Conservation (phyloP, 2,888 invertebrate species). For the Diarsia brunnea region DNA sequence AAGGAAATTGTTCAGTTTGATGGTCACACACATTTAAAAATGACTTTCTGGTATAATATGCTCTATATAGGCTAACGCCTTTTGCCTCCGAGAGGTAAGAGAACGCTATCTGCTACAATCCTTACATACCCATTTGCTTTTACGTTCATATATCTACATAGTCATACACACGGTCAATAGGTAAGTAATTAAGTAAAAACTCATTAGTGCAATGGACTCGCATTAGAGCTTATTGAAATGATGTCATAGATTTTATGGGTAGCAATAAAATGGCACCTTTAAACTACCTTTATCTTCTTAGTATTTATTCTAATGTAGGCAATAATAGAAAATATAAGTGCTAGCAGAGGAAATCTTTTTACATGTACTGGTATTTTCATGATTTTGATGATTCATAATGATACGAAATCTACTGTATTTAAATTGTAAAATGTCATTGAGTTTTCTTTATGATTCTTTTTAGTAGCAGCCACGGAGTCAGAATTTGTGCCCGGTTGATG, state of each 20-base stretch:
- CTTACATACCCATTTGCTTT: neutral
- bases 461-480: too few relatives aligned
- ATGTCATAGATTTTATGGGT: conserved; percentile 24
- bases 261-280: conserved; percentile 5
- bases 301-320: neutral
- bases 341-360: neutral
- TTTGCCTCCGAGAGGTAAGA: neutral
- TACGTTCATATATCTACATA: neutral
- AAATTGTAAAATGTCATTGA: too few relatives aligned
- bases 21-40: neutral
- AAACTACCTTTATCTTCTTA: conserved; percentile 24
- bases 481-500: too few relatives aligned
- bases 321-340: neutral
- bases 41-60: too few relatives aligned
- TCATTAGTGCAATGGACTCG: neutral
- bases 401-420: too few relatives aligned
- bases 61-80: too few relatives aligned
- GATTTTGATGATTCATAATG: neutral
- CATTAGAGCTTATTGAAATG: conserved; percentile 22
- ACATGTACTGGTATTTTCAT: neutral
- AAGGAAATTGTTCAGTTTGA: neutral
- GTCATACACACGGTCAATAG: conserved; percentile 66
- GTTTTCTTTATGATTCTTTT: too few relatives aligned
- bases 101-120: neutral
- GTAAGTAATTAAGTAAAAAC: conserved; percentile 67